Percentiles rank a stretch among this genome's conserved stretches.
Evolutionary conservation across 2,113 vertebrate species (phyloP).

Genomic region (Phylloscopus whistleri): DNA sequence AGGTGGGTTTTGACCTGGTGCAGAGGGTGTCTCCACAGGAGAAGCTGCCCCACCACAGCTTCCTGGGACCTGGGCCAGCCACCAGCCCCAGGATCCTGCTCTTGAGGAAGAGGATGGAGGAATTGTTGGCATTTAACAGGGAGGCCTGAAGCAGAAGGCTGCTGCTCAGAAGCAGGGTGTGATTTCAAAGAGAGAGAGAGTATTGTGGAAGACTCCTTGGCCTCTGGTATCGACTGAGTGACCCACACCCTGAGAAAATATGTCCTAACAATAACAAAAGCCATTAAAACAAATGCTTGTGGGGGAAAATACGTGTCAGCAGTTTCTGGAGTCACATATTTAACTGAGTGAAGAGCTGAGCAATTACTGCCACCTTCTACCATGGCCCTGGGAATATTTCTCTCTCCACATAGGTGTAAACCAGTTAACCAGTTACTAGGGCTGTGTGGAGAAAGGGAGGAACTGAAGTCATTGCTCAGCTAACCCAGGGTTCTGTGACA

Average conservation of each 20-base stretch:
- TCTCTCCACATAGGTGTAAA: background rate
- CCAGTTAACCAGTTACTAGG: background rate
- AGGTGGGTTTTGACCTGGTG: background rate
- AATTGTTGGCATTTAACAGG: background rate
- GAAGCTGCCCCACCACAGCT: background rate
- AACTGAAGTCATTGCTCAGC: background rate
- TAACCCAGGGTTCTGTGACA: background rate
- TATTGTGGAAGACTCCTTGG: background rate
- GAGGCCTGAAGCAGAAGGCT: background rate
- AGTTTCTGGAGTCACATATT: background rate
- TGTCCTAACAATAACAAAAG: background rate
- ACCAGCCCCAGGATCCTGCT: background rate
- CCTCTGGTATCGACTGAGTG: background rate
- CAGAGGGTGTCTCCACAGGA: background rate
- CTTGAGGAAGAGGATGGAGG: background rate
- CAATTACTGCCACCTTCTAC: background rate
- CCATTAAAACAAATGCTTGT: background rate
- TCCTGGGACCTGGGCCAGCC: background rate
- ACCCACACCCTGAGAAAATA: conserved; percentile 2
- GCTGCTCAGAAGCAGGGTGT: background rate
- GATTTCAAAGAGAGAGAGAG: background rate
- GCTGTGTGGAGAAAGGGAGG: background rate
- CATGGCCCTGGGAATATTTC: background rate
- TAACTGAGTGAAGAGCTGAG: background rate
- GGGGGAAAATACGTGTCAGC: background rate